Evolutionary conservation across 2,888 invertebrate species (phyloP).

Genomic region (Branchellion lobata): DNA sequence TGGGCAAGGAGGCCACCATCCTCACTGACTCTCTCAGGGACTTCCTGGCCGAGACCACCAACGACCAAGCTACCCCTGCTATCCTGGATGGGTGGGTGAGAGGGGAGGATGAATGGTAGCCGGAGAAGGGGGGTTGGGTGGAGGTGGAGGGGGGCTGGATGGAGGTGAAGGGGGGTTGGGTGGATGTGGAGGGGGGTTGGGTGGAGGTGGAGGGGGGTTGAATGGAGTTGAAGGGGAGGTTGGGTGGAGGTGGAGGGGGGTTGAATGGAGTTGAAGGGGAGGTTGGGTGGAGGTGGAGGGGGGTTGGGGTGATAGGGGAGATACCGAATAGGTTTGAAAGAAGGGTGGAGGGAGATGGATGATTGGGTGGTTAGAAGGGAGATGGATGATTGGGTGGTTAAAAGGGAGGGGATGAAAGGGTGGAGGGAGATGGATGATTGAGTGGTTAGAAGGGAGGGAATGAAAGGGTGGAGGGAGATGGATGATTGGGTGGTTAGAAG

Average conservation of each 20-base stretch:
- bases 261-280: neutral
- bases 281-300: neutral
- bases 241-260: neutral
- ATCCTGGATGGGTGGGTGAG: constrained; percentile 32
- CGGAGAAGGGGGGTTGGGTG: constrained; percentile 4
- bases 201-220: neutral
- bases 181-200: too few relatives aligned
- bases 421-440: too few relatives aligned
- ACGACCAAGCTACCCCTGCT: constrained; percentile 59
- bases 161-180: neutral
- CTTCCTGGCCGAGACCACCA: constrained; percentile 78
- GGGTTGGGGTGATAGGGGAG: neutral
- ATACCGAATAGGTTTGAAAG: too few relatives aligned
- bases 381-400: too few relatives aligned
- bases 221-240: too few relatives aligned
- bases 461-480: too few relatives aligned
- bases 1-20: constrained; percentile 76
- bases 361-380: neutral
- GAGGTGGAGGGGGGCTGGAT: neutral
- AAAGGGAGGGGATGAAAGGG: too few relatives aligned
- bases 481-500: too few relatives aligned
- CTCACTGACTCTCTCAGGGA: constrained; percentile 89
- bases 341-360: neutral
- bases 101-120: neutral
- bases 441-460: too few relatives aligned